Evolutionary conservation across 2,797 vertebrate species (phyloP), one percentile per base, ranked within the genome.

Genomic region (Halcyon smyrnensis): DNA sequence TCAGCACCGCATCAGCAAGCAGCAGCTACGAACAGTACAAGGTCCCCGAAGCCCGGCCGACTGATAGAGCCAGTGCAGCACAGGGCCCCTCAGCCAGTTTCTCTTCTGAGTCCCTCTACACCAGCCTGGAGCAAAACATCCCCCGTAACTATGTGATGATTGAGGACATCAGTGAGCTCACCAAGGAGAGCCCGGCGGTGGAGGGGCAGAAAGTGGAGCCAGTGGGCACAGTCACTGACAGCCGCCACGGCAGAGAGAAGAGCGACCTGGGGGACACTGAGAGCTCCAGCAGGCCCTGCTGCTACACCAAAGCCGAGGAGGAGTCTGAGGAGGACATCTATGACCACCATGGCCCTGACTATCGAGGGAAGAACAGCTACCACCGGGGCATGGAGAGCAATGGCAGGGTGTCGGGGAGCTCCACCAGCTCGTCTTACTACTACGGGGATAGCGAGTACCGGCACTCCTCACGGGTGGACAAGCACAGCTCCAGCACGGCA

Each of bases 71-170:
- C 23, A 95, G 98, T 36, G 81, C 96, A 8, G 98, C 98, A 6
- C 99, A 99, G 24, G 99, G 99, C 93, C 98, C 99, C 54, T 98
- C 98, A 1, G 98, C 99, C 77, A 98, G 98, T 87, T 99, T 99
- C 95, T 97, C 98, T 78, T 97, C 99, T 0, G 99, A 99, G 85
- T 98, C 99, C 57, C 97, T 99, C 57, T 99, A 99, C 89, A 98
- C 99, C 71, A 99, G 98, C 96, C 97, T 99, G 76, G 99, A 99
- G 97, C 99, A 99, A 97, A 99, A 98, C 84, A 99, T 99, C 80
- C 99, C 99, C 53, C 98, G 99, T 67, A 99, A 99, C 97, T 99
- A 99, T 6, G 99, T 99, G 60, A 99, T 99, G 99, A 99, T 99
- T 2, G 99, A 99, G 32, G 99, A 99, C 96, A 99, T 99, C 97